phyloP scores from a whole-genome alignment of 2,113 vertebrate genomes.

The Ancistrus triradiatus region DNA sequence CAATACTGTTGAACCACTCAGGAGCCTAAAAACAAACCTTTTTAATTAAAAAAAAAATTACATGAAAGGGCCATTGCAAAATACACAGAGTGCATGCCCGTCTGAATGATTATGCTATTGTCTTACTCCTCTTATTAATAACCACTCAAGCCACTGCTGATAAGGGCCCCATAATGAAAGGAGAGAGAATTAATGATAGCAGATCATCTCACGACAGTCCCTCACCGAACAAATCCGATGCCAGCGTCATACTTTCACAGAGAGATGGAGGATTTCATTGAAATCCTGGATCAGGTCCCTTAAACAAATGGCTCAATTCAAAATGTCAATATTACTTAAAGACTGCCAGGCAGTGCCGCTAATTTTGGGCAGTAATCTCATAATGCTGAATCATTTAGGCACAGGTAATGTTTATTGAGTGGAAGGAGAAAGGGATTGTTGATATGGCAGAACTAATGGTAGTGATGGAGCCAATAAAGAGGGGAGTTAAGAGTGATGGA shows the following conservation, averaged over 20 bases:
- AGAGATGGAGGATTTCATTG: constrained; percentile 19
- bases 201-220: constrained; percentile 65
- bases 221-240: constrained; percentile 53
- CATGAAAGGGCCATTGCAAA: not conserved
- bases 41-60: too few relatives aligned
- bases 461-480: constrained; percentile 9
- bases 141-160: constrained; percentile 60
- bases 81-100: constrained; percentile 16
- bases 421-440: constrained; percentile 17
- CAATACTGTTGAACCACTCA: too few relatives aligned
- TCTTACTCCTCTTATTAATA: constrained; percentile 56
- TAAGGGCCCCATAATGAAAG: constrained; percentile 69
- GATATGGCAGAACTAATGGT: constrained; percentile 15
- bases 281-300: constrained; percentile 18
- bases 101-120: constrained; percentile 51
- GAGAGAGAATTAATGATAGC: constrained; percentile 66
- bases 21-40: too few relatives aligned
- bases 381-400: constrained; percentile 23
- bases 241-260: constrained; percentile 25
- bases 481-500: constrained; percentile 5
- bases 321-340: constrained; percentile 34
- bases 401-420: constrained; percentile 34
- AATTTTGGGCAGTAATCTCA: constrained; percentile 30
- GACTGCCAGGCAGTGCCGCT: constrained; percentile 5
- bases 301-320: constrained; percentile 25